phyloP scores from a whole-genome alignment of 2,113 vertebrate species.

The Microtus pennsylvanicus region DNA sequence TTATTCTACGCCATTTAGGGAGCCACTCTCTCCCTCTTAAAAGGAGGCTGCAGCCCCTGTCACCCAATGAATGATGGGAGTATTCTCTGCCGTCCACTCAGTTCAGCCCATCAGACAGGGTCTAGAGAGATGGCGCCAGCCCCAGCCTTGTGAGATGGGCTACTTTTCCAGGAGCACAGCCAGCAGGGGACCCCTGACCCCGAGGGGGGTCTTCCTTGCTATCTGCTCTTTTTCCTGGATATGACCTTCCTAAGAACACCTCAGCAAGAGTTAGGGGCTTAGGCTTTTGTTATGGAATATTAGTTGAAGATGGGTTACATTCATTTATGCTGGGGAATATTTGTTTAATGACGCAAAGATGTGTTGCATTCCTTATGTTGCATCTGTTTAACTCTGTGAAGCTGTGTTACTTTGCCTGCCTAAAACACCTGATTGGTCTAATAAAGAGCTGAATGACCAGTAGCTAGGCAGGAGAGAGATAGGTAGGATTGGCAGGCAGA shows the following conservation, averaged over 20 bases:
- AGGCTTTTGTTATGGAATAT: background rate
- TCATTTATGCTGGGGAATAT: background rate
- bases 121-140: background rate
- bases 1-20: background rate
- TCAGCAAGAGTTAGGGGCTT: background rate
- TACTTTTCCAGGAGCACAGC: conserved; percentile 10
- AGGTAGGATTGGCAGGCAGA: background rate
- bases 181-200: background rate
- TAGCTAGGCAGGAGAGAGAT: background rate
- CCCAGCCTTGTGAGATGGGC: background rate
- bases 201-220: conserved; percentile 21
- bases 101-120: background rate
- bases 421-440: background rate
- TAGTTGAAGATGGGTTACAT: background rate
- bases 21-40: background rate
- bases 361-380: background rate
- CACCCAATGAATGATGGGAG: background rate
- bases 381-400: background rate
- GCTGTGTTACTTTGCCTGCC: background rate
- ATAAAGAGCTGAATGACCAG: background rate
- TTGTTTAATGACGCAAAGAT: background rate
- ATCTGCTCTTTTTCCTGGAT: conserved; percentile 56
- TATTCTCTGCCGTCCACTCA: background rate
- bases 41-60: background rate
- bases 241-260: background rate